phyloP scores from a whole-genome alignment of 2,797 vertebrate genomes.

The Oryzias sinensis region DNA sequence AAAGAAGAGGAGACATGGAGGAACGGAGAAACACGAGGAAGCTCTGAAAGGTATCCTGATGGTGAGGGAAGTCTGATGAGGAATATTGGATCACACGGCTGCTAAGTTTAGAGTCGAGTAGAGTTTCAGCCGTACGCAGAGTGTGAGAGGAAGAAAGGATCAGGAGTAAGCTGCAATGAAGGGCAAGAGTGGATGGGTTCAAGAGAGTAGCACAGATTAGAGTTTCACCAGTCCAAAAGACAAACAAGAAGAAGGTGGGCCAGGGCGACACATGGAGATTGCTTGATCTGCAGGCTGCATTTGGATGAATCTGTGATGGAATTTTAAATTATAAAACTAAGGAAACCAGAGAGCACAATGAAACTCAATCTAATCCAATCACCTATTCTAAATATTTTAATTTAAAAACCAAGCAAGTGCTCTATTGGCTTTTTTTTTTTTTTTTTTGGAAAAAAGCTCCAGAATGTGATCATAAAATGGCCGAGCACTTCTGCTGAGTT shows the following conservation, averaged over 20 bases:
- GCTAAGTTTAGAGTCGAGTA: constrained; percentile 75
- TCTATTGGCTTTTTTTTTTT: no score
- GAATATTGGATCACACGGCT: constrained; percentile 65
- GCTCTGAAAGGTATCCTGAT: constrained; percentile 37
- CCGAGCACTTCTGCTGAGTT: no score
- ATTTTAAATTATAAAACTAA: background rate
- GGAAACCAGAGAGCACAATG: background rate
- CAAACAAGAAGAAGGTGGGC: constrained; percentile 36
- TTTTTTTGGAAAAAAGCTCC: no score
- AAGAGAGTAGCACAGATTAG: constrained; percentile 37
- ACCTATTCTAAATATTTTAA: background rate
- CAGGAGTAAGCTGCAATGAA: constrained; percentile 19
- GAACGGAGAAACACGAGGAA: constrained; percentile 32
- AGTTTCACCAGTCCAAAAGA: constrained; percentile 33
- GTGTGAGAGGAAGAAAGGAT: constrained; percentile 33
- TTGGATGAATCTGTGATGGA: background rate
- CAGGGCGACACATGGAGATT: background rate
- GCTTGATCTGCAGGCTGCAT: constrained; percentile 17
- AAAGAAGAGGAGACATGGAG: constrained; percentile 9
- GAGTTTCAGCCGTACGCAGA: constrained; percentile 62
- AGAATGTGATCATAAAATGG: no score
- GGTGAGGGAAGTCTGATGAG: constrained; percentile 49
- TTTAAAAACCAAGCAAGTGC: no score
- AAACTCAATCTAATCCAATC: background rate
- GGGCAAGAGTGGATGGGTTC: constrained; percentile 22